Evolutionary conservation across 92 coral and sea anemone genomes (phyloP).

Genomic region (Paramuricea clavata): DNA sequence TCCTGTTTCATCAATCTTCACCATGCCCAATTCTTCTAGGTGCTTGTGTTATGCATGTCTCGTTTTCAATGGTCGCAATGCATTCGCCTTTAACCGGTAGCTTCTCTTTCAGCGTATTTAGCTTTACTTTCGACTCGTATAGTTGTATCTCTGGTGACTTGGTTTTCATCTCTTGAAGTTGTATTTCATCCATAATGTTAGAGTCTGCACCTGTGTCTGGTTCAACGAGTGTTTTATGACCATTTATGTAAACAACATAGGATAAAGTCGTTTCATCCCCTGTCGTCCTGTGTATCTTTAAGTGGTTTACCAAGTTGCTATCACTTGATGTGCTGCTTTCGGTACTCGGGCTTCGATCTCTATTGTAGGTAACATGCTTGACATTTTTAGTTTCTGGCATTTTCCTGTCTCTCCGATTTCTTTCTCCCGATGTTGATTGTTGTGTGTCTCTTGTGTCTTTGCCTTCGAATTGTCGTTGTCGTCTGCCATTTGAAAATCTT

Average conservation of each 20-base stretch:
- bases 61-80: conserved; percentile 45
- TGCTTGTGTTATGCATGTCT: conserved; percentile 46
- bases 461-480: not conserved
- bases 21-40: conserved; percentile 67
- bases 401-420: not conserved
- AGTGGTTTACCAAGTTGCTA: not conserved
- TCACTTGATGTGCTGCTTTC: conserved; percentile 22
- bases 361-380: no score
- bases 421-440: not conserved
- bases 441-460: not conserved
- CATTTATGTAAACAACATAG: not conserved
- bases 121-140: conserved; percentile 33
- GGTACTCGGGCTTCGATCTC: not conserved
- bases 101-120: conserved; percentile 61
- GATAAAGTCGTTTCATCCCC: not conserved
- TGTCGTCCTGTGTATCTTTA: not conserved
- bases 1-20: conserved; percentile 62
- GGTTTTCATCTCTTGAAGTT: conserved; percentile 16
- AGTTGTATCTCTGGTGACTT: conserved; percentile 38
- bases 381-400: not conserved
- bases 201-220: conserved; percentile 8
- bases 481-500: not conserved
- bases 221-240: not conserved
- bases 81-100: conserved; percentile 62
- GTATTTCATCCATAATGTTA: not conserved